Evolutionary conservation across 2,888 invertebrate species (phyloP).

Genomic region (Eilema griseolum): DNA sequence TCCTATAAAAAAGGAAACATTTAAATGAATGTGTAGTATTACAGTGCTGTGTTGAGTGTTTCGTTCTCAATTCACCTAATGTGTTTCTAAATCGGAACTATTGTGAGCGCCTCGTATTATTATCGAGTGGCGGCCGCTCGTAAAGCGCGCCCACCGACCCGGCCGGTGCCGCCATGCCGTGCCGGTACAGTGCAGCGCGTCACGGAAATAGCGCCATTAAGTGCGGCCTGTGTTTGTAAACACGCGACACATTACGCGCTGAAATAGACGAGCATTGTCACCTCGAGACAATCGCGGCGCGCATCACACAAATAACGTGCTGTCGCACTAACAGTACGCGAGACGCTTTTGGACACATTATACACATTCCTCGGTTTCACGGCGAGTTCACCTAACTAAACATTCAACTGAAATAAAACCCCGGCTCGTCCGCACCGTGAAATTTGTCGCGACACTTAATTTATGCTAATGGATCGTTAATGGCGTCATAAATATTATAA

Average conservation of each 20-base stretch:
- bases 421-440: slow-evolving; percentile 51
- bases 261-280: slow-evolving; percentile 57
- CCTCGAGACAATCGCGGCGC: slow-evolving; percentile 47
- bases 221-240: slow-evolving; percentile 72
- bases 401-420: slow-evolving; percentile 60
- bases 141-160: slow-evolving; percentile 64
- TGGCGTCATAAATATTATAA: slow-evolving; percentile 68
- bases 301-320: slow-evolving; percentile 47
- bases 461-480: slow-evolving; percentile 81
- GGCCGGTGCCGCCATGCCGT: slow-evolving; percentile 26
- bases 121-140: slow-evolving; percentile 51
- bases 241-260: slow-evolving; percentile 59
- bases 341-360: slow-evolving; percentile 52
- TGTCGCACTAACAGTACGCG: slow-evolving; percentile 37
- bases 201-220: slow-evolving; percentile 78
- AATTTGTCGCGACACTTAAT: slow-evolving; percentile 77
- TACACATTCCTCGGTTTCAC: slow-evolving; percentile 67
- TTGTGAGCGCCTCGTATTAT: slow-evolving; percentile 48
- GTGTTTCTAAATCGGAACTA: slow-evolving; percentile 55
- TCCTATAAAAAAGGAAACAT: slow-evolving; percentile 16
- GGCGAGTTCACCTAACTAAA: slow-evolving; percentile 64
- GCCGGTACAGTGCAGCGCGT: slow-evolving; percentile 4
- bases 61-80: slow-evolving; percentile 43
- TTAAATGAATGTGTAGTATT: slow-evolving; percentile 29
- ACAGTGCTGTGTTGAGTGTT: slow-evolving; percentile 26